Evolutionary conservation across 2,113 vertebrate species (phyloP).

Genomic region (Ancistrus triradiatus): DNA sequence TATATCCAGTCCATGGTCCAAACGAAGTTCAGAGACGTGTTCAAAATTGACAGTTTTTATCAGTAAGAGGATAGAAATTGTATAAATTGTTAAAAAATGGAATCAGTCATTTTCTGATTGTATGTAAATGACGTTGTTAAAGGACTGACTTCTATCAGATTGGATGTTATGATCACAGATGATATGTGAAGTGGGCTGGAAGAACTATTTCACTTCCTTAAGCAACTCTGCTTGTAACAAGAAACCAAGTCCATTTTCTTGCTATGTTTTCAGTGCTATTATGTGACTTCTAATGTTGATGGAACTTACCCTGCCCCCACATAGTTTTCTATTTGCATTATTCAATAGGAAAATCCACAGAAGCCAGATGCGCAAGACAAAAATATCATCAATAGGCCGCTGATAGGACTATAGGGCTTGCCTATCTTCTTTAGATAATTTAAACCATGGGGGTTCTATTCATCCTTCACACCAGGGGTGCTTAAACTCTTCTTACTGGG

Average conservation of each 20-base stretch:
- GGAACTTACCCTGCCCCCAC: slow-evolving; percentile 1
- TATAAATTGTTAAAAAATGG: no score
- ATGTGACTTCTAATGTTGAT: neutral
- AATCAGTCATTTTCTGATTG: no score
- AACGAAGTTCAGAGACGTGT: no score
- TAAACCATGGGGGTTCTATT: slow-evolving; percentile 34
- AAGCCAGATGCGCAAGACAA: slow-evolving; percentile 36
- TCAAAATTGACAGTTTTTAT: no score
- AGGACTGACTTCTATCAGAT: no score
- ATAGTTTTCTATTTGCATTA: slow-evolving; percentile 25
- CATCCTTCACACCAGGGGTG: slow-evolving; percentile 28
- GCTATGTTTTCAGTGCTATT: neutral
- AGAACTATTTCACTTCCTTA: neutral
- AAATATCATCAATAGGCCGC: slow-evolving; percentile 27
- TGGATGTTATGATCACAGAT: no score
- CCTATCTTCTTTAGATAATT: slow-evolving; percentile 38
- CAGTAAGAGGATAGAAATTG: no score
- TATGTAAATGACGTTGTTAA: no score
- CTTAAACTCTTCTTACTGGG: neutral
- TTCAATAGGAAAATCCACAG: slow-evolving; percentile 22
- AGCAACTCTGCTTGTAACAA: neutral
- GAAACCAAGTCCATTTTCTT: neutral
- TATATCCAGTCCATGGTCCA: no score
- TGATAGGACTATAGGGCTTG: slow-evolving; percentile 9
- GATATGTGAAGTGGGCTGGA: no score